Evolutionary conservation across 2,888 invertebrate genomes (phyloP), one percentile per base, ranked within the genome.

Genomic region (Falcaria lacertinaria): DNA sequence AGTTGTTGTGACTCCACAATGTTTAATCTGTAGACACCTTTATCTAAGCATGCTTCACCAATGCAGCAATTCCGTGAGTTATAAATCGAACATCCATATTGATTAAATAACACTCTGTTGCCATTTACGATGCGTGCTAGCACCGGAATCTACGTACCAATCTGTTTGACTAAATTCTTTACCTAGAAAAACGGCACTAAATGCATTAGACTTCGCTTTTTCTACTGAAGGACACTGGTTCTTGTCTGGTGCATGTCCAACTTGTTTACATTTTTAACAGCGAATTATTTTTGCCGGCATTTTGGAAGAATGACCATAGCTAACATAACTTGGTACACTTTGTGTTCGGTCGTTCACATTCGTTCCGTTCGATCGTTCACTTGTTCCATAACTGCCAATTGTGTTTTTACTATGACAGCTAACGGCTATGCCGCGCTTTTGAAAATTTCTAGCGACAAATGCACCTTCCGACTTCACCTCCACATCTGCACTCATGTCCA

Each of bases 201-300:
- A 58, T 22, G 50, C 54, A 47, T 52, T 54, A 0, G 15, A 39
- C 16, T 45, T 43, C 15, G 32, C 34, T 35, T 49, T 48, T 13
- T 38, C 34, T n/a, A 15, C 16, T 11, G 3, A 4, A 0, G 15
- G 37, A 33, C 54, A 54, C 15, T 53, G 50, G 19, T 44, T 43
- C n/a, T n/a, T n/a, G n/a, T n/a, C n/a, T n/a, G n/a, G n/a, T n/a
- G n/a, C n/a, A n/a, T n/a, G n/a, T n/a, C 51, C 50, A 5, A 25
- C n/a, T 22, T 42, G 4, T 16, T 54, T 51, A 16, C 57, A 54
- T 25, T 46, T 45, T 28, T 54, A 54, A 38, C 55, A 54, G 4
- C 7, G 19, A 0, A 35, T 33, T 28, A 4, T 41, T 1, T 15
- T 15, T 0, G 4, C 19, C 19, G 19, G 4, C 19, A 19, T 19